A percentile compares a stretch with the other conserved stretches of the same genome.
Conservation (phyloP, 2,113 vertebrate genomes). For the Perca schrenkii region DNA sequence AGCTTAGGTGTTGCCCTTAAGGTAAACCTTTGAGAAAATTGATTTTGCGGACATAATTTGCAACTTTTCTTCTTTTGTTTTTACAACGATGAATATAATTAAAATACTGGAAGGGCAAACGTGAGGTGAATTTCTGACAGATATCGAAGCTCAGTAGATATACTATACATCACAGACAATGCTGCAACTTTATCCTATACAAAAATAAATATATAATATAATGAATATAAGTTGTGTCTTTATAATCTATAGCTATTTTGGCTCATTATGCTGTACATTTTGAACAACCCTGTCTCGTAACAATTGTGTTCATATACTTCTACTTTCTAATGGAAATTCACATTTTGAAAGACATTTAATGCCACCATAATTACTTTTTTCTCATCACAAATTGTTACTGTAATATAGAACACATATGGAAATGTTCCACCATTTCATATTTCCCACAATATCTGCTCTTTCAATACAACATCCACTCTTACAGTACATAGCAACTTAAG, state of each 20-base stretch:
- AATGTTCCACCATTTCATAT: background rate
- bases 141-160: background rate
- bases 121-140: background rate
- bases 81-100: background rate
- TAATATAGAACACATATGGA: background rate
- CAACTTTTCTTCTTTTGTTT: background rate
- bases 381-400: background rate
- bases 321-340: background rate
- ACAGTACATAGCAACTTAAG: background rate
- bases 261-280: background rate
- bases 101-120: background rate
- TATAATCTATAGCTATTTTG: background rate
- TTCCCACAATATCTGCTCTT: background rate
- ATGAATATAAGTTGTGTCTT: background rate
- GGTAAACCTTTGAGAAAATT: constrained; percentile 30
- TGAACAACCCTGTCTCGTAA: background rate
- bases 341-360: background rate
- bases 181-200: background rate
- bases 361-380: background rate
- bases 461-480: background rate
- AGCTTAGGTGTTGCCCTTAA: constrained; percentile 92
- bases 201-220: too few species aligned
- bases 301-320: background rate
- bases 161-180: background rate
- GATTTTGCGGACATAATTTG: constrained; percentile 13